Conservation (phyloP, 2,888 invertebrate species). For the Pteria penguin region DNA sequence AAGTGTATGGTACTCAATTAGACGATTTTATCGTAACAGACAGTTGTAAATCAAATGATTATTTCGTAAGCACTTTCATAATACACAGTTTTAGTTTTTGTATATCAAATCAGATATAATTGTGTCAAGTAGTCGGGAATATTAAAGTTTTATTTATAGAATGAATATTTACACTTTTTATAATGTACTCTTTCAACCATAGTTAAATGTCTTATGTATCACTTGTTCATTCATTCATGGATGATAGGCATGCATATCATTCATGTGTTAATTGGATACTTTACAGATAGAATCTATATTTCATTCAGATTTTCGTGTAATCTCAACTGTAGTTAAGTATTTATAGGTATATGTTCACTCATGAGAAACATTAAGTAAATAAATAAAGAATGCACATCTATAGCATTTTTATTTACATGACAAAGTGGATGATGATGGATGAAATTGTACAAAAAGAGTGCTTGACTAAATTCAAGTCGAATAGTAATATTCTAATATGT, state of each 20-base stretch:
- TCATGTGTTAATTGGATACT: too few relatives aligned
- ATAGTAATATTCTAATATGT: slow-evolving; percentile 5
- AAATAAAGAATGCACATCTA: background rate
- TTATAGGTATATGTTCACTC: background rate
- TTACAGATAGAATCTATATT: too few relatives aligned
- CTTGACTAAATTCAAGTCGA: slow-evolving; percentile 2
- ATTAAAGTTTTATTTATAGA: too few relatives aligned
- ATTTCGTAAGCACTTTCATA: background rate
- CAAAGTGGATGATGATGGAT: background rate
- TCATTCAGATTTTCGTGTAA: too few relatives aligned
- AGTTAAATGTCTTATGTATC: too few relatives aligned
- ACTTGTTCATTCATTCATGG: too few relatives aligned
- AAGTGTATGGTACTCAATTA: background rate
- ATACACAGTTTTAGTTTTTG: background rate
- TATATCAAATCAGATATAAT: background rate
- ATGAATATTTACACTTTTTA: too few relatives aligned
- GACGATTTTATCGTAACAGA: background rate
- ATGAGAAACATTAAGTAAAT: background rate
- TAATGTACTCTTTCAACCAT: too few relatives aligned
- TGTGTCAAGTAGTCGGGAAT: too few relatives aligned
- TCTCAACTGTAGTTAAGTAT: too few relatives aligned
- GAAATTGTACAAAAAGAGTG: background rate
- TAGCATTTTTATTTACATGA: background rate
- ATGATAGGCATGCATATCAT: too few relatives aligned
- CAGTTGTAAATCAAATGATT: slow-evolving; percentile 1